Percentiles rank a stretch among this genome's conserved stretches.
phyloP scores from a whole-genome alignment of 35 echinoderm and acorn worm species.

The Nesometra sesokonis region DNA sequence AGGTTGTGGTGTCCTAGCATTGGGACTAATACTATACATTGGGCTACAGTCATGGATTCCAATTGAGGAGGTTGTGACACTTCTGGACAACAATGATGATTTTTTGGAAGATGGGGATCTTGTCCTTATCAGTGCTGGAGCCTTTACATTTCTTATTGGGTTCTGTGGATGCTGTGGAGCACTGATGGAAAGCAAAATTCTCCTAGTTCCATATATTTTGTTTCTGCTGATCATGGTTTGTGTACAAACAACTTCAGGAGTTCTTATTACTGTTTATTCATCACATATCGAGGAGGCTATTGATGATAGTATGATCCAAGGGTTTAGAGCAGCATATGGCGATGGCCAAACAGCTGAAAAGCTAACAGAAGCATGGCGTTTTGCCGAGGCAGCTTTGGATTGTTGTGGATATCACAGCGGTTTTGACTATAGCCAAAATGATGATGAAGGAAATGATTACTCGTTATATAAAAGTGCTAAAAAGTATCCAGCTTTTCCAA shows the following conservation, averaged over 20 bases:
- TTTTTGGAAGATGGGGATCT: not conserved
- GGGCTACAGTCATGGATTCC: not conserved
- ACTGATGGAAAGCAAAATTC: not conserved
- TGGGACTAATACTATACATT: not conserved
- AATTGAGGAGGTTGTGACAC: not conserved
- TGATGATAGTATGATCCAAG: not conserved
- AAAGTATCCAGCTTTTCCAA: not conserved
- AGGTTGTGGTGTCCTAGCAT: not conserved
- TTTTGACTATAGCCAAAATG: not conserved
- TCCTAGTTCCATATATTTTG: not conserved
- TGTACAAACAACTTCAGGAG: not conserved
- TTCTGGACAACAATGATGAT: not conserved
- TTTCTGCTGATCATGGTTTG: not conserved
- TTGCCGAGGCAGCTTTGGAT: not conserved
- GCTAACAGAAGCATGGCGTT: not conserved
- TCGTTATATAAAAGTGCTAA: too few relatives aligned
- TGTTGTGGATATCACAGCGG: not conserved
- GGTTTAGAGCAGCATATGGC: not conserved
- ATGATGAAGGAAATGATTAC: too few relatives aligned
- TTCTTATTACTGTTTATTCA: not conserved
- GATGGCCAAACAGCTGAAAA: not conserved
- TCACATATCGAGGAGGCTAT: not conserved
- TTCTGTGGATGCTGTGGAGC: not conserved
- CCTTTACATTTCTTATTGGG: not conserved
- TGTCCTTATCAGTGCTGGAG: not conserved